phyloP scores from a whole-genome alignment of 2,113 vertebrate species.

The Atractosteus spatula region DNA sequence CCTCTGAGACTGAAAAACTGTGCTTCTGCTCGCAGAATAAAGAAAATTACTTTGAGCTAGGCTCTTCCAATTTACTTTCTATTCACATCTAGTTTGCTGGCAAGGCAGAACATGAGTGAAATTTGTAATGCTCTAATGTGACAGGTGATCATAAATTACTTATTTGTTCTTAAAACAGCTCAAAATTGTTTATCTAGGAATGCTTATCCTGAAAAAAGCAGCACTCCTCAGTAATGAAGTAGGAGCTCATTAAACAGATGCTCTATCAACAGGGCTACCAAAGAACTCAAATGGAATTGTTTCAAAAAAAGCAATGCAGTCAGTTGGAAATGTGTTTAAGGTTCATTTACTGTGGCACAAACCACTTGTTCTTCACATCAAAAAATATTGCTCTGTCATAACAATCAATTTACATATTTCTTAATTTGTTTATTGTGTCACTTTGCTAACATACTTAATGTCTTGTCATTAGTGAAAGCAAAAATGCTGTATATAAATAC shows the following conservation, averaged over 20 bases:
- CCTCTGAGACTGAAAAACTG: background rate
- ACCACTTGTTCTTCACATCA: background rate
- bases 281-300: background rate
- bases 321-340: background rate
- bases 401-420: slow-evolving; percentile 9
- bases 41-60: background rate
- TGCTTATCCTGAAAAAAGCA: slow-evolving; percentile 1
- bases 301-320: slow-evolving; percentile 1
- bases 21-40: background rate
- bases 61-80: slow-evolving; percentile 11
- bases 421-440: background rate
- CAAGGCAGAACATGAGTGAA: slow-evolving; percentile 11
- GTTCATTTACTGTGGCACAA: slow-evolving; percentile 8
- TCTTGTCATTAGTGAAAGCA: background rate
- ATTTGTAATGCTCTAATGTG: slow-evolving; percentile 12
- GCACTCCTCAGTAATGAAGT: background rate
- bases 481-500: too few species aligned
- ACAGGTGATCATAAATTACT: slow-evolving; percentile 12
- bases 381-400: background rate
- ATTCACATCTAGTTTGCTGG: background rate
- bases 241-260: slow-evolving; percentile 14
- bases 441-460: background rate
- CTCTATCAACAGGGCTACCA: background rate
- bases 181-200: background rate
- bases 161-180: background rate